Percentiles rank a stretch among this genome's conserved stretches.
Conservation (phyloP, 1,140 invertebrate species). For the Drosophila sulfurigaster region DNA sequence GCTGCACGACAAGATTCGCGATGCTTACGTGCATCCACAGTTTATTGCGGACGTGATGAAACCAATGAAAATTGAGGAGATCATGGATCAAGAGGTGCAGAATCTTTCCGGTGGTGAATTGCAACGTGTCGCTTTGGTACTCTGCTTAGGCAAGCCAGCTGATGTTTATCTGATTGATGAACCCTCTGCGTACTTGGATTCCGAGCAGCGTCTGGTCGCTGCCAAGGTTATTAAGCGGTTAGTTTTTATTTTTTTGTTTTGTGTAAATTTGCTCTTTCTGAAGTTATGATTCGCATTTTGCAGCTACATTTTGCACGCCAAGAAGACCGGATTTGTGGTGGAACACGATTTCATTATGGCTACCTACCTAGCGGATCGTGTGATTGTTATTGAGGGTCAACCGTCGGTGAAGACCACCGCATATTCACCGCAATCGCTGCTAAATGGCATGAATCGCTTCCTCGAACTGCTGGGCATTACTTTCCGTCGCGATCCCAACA, state of each 20-base stretch:
- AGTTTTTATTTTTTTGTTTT: constrained; percentile 22
- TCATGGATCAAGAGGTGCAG: constrained; percentile 99
- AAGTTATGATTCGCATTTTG: constrained; percentile 47
- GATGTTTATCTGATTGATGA: constrained; percentile 99
- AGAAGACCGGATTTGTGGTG: constrained; percentile 99
- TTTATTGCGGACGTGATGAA: constrained; percentile 99
- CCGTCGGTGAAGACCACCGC: constrained; percentile 96
- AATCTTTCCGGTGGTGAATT: constrained; percentile 99
- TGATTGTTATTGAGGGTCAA: constrained; percentile 98
- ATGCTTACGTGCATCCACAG: constrained; percentile 98
- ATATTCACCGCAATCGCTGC: constrained; percentile 95
- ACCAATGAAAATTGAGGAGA: constrained; percentile 98
- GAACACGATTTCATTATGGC: constrained; percentile 99
- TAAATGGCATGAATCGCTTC: constrained; percentile 99
- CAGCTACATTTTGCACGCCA: constrained; percentile 99
- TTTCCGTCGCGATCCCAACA: constrained; percentile 99
- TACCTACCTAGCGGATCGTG: constrained; percentile 99
- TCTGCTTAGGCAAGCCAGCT: constrained; percentile 99
- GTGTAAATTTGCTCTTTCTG: background rate
- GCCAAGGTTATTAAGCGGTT: constrained; percentile 99
- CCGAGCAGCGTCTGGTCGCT: constrained; percentile 99
- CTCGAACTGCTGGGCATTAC: constrained; percentile 98
- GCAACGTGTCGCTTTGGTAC: constrained; percentile 97
- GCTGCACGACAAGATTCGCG: constrained; percentile 97
- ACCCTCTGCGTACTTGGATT: constrained; percentile 99